Evolutionary conservation across 1,140 invertebrate species (phyloP).

Genomic region (Achroia grisella): DNA sequence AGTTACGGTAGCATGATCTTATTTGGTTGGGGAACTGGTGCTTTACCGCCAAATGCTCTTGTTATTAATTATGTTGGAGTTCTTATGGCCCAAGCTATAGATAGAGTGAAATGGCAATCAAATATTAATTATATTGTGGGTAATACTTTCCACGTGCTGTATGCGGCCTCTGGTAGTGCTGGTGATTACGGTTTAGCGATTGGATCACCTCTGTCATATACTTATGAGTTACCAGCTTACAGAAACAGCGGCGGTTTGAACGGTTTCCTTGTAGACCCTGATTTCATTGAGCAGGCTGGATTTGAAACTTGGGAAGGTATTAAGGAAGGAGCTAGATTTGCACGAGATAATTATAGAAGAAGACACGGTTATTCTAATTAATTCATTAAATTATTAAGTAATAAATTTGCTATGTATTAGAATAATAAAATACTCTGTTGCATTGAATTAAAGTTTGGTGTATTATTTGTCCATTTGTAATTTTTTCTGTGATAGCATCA

Average conservation of each 20-base stretch:
- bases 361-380: not conserved
- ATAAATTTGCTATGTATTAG: no score
- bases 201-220: conserved; percentile 16
- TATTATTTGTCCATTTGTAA: no score
- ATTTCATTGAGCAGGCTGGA: conserved; percentile 41
- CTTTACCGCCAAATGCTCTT: conserved; percentile 29
- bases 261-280: conserved; percentile 53
- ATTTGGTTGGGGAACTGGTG: conserved; percentile 48
- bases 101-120: conserved; percentile 25
- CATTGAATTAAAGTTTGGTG: no score
- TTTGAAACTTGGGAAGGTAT: conserved; percentile 53
- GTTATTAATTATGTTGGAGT: conserved; percentile 26
- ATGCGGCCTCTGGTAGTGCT: conserved; percentile 17
- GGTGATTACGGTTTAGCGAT: conserved; percentile 26
- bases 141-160: conserved; percentile 20
- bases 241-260: conserved; percentile 34
- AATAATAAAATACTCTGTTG: no score
- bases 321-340: conserved; percentile 29
- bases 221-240: conserved; percentile 17
- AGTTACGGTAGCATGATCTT: conserved; percentile 80
- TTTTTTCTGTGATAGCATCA: no score
- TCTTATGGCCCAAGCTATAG: conserved; percentile 35
- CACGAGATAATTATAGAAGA: conserved; percentile 6
- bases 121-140: conserved; percentile 36
- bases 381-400: no score